A percentile compares a stretch with the other conserved stretches of the same genome.
Evolutionary conservation across 2,888 invertebrate genomes (phyloP).

Genomic region (Drosophila monieri): DNA sequence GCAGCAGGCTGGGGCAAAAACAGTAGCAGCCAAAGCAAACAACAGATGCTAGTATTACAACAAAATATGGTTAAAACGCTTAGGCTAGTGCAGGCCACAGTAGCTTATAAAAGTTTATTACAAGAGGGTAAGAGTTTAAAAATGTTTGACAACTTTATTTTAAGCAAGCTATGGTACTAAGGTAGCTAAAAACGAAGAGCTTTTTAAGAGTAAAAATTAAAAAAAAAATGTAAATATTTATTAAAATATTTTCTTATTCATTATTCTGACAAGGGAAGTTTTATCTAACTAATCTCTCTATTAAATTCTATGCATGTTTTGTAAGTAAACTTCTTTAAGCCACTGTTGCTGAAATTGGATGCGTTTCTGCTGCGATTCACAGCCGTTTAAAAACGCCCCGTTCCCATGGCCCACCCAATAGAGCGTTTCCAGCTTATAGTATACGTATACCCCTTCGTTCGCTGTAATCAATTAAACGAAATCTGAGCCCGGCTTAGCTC

Average conservation of each 20-base stretch:
- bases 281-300: too few species aligned
- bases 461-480: slow-evolving; percentile 71
- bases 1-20: slow-evolving; percentile 36
- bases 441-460: slow-evolving; percentile 47
- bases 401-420: slow-evolving; percentile 42
- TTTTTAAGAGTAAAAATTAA: too few species aligned
- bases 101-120: slow-evolving; percentile 13
- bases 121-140: background rate
- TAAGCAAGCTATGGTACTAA: too few species aligned
- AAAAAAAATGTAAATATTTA: too few species aligned
- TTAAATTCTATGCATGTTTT: background rate
- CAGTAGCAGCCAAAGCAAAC: slow-evolving; percentile 36
- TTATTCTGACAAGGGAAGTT: too few species aligned
- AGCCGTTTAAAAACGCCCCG: slow-evolving; percentile 21
- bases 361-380: slow-evolving; percentile 29
- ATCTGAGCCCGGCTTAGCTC: slow-evolving; percentile 49
- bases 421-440: slow-evolving; percentile 33
- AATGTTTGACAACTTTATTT: too few species aligned
- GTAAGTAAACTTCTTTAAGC: slow-evolving; percentile 13
- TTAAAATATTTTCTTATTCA: too few species aligned
- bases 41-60: slow-evolving; percentile 25
- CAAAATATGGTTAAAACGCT: slow-evolving; percentile 41
- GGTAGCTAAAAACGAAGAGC: too few species aligned
- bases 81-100: slow-evolving; percentile 22
- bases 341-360: slow-evolving; percentile 20